phyloP scores from a whole-genome alignment of 30 jellyfish, hydroid and myxozoan species.

The Turritopsis rubra region DNA sequence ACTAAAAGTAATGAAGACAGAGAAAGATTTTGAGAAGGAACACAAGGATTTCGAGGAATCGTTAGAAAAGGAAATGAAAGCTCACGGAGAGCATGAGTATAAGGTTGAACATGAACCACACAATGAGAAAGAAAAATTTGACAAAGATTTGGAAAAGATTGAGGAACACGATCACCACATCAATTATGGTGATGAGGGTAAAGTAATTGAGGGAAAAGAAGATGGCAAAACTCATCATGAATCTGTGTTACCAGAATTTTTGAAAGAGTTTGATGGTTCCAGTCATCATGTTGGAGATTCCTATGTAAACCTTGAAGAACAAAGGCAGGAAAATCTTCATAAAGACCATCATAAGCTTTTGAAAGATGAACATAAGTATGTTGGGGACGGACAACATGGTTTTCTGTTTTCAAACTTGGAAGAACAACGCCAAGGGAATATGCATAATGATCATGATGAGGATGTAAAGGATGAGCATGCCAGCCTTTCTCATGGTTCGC shows the following conservation, averaged over 20 bases:
- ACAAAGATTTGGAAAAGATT: neutral
- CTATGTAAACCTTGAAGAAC: constrained; percentile 55
- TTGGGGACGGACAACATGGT: neutral
- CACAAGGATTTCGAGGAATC: neutral
- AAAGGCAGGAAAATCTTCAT: constrained; percentile 53
- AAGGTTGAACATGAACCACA: constrained; percentile 8
- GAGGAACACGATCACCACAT: constrained; percentile 1
- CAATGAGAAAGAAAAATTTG: constrained; percentile 9
- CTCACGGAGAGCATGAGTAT: neutral
- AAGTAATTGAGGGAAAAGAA: neutral
- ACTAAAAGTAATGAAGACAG: neutral
- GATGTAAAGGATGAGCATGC: constrained; percentile 42
- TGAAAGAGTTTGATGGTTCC: constrained; percentile 58
- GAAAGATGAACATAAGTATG: neutral
- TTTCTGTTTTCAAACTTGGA: neutral
- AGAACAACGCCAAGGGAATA: neutral
- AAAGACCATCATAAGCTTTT: constrained; percentile 34
- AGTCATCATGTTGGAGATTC: constrained; percentile 63
- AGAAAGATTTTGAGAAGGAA: neutral
- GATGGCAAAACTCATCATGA: neutral
- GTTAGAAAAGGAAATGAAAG: neutral
- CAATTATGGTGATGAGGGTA: neutral
- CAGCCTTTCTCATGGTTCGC: constrained; percentile 47
- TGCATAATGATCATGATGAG: neutral
- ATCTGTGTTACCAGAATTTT: constrained; percentile 24